Base-by-base conservation (phyloP, 2,888 invertebrate species). In the Cyrtodaria siliqua region DNA sequence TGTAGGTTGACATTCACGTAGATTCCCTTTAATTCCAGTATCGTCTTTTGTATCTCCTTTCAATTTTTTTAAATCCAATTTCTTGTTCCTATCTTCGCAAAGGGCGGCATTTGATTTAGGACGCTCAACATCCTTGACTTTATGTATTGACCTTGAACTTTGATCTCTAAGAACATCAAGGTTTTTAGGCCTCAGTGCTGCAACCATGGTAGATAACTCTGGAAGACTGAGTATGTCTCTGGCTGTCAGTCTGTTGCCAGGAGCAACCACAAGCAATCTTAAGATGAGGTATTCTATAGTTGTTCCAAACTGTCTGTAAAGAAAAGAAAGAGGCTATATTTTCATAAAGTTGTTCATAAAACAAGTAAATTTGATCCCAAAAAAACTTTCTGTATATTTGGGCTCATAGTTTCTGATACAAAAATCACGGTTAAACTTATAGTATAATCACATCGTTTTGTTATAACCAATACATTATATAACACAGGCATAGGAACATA, bases 191-290 rank as follows among this genome's bases (percentile, higher is more conserved):
- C 62, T 60, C 12, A 55, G 61, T 16, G 2, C n/a, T 0, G 12
- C 9, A 12, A 61, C 55, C 6, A 69, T 18, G 16, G 76, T 64
- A 60, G 83, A 78, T n/a, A 90, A 50, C 9, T 82, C 74, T 9
- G 52, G 63, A 63, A 26, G 42, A 9, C 47, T n/a, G 8, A 64
- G 55, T 16, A 64, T 53, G 55, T 88, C 84, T 40, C 77, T 77
- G 6, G 91, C 89, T 9, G 87, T 76, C 2, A 89, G 87, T 33
- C 91, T 68, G 4, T 75, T 61, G n/a, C 80, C 82, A 29, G 91
- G 86, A 16, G 86, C 75, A 16, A 81, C 68, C 12, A 85, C 68
- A 12, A 91, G 76, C 38, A 91, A 79, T 24, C 83, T 75, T 2
- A 75, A 42, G 14, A 90, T 82, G 12, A 91, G 73, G 23, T 85